phyloP scores from a whole-genome alignment of 37 sponge, comb jelly and placozoan genomes.

The Theonella swinhoei region DNA sequence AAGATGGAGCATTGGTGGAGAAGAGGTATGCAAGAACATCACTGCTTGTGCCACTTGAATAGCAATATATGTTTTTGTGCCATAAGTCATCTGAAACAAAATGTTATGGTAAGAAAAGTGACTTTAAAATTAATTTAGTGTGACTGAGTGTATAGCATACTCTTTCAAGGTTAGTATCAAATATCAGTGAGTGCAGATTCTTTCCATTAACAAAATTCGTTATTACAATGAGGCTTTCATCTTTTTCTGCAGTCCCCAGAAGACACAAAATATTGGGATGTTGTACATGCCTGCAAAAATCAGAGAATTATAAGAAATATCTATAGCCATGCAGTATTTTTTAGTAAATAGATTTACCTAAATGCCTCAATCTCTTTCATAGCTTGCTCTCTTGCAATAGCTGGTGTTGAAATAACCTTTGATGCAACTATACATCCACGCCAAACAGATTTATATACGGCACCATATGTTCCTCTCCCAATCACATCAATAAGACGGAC shows the following conservation, averaged over 20 bases:
- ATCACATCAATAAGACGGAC: background rate
- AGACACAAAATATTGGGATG: background rate
- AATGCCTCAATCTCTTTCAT: background rate
- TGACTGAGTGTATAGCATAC: too few species aligned
- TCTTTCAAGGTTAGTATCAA: too few species aligned
- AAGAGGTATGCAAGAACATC: too few species aligned
- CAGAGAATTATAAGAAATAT: background rate
- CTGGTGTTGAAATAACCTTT: background rate
- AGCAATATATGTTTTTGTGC: background rate
- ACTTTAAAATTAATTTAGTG: too few species aligned
- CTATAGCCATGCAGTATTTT: too few species aligned
- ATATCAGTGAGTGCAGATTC: too few species aligned
- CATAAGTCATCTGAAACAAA: too few species aligned
- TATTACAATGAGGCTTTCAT: background rate
- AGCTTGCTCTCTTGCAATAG: background rate
- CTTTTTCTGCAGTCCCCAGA: background rate
- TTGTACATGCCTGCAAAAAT: background rate
- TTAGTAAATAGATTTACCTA: too few species aligned
- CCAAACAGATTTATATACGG: slow-evolving; percentile 1
- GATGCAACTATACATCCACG: slow-evolving; percentile 2
- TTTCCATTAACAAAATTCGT: too few species aligned
- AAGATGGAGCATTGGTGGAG: too few species aligned
- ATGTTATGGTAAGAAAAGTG: too few species aligned
- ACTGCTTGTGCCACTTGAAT: too few species aligned
- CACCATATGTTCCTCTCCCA: background rate